phyloP scores from a whole-genome alignment of 2,888 invertebrate species.

The Ochropleura leucogaster region DNA sequence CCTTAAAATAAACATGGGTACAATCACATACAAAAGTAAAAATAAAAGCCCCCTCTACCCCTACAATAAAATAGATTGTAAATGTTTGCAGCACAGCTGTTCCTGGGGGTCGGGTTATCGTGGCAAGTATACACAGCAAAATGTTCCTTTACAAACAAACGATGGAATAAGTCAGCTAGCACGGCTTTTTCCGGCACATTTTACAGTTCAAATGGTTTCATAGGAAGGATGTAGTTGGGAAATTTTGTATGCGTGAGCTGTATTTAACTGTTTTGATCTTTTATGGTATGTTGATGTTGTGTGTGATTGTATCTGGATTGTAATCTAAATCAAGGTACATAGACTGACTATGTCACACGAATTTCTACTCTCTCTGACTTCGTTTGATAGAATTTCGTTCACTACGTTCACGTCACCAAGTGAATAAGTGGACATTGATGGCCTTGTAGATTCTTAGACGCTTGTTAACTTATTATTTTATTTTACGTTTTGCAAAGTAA shows the following conservation, averaged over 20 bases:
- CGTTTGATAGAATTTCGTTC: too few species aligned
- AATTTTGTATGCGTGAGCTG: neutral
- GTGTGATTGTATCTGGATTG: neutral
- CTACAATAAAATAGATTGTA: slow-evolving; percentile 43
- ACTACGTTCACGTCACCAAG: too few species aligned
- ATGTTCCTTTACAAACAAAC: slow-evolving; percentile 40
- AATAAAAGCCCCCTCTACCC: slow-evolving; percentile 7
- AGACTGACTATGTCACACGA: too few species aligned
- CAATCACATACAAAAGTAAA: slow-evolving; percentile 38
- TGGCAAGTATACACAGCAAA: slow-evolving; percentile 34
- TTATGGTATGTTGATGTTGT: neutral
- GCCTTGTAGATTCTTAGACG: too few species aligned
- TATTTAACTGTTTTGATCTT: neutral
- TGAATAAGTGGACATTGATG: too few species aligned
- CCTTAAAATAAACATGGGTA: slow-evolving; percentile 7
- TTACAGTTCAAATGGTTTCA: slow-evolving; percentile 13
- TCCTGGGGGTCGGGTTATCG: slow-evolving; percentile 36
- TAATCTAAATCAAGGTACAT: neutral
- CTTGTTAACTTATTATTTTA: too few species aligned
- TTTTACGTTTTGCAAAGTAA: too few species aligned
- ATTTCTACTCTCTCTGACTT: too few species aligned
- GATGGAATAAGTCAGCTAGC: slow-evolving; percentile 36
- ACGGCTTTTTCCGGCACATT: slow-evolving; percentile 26
- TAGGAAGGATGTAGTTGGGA: neutral
- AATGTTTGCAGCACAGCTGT: slow-evolving; percentile 51